Conservation (phyloP, 2,113 vertebrate genomes). For the Cynoglossus semilaevis region DNA sequence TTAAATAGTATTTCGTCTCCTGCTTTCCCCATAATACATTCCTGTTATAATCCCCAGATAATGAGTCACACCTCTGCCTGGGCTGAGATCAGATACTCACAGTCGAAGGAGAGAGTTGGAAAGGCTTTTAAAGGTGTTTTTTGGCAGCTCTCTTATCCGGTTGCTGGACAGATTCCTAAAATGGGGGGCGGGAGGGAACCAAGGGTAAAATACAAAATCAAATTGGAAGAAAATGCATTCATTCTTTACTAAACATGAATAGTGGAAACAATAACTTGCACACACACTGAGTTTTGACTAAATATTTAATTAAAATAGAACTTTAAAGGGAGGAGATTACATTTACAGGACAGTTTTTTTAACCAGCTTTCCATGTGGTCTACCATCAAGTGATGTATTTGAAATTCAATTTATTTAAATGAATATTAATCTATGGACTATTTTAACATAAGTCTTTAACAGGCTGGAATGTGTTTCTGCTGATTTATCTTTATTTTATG, state of each 20-base stretch:
- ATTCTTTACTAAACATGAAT: background rate
- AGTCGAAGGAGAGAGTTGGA: constrained; percentile 78
- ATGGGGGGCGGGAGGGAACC: background rate
- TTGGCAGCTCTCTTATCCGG: constrained; percentile 69
- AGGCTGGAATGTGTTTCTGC: no score
- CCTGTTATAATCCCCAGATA: background rate
- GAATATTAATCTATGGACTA: no score
- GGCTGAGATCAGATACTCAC: constrained; percentile 60
- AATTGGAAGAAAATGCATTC: background rate
- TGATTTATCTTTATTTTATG: no score
- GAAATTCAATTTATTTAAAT: no score
- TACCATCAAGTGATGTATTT: no score
- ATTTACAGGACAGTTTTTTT: no score
- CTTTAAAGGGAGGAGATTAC: no score
- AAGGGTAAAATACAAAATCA: background rate
- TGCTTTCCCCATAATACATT: background rate
- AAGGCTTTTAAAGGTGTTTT: constrained; percentile 73
- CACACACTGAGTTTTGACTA: no score
- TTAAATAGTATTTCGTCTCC: background rate
- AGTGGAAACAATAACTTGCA: background rate
- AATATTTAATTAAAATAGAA: no score
- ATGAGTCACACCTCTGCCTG: background rate
- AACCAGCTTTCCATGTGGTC: no score
- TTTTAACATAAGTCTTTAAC: no score
- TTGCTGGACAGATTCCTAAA: constrained; percentile 78